Evolutionary conservation across 2,113 vertebrate genomes (phyloP).

Genomic region (Gymnorhina tibicen): DNA sequence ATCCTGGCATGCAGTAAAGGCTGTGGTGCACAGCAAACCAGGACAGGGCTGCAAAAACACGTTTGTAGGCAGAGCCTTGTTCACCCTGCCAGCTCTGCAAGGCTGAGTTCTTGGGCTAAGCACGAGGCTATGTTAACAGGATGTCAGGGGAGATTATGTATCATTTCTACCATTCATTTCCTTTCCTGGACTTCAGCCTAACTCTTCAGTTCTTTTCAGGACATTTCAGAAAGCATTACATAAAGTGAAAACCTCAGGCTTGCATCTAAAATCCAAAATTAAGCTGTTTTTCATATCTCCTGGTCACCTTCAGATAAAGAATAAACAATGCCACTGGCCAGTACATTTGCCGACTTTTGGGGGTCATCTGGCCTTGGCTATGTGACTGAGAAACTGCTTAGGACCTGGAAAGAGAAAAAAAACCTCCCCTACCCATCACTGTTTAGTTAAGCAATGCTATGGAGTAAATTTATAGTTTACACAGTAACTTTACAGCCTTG

Average conservation of each 20-base stretch:
- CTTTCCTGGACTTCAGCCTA: conserved; percentile 60
- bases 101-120: conserved; percentile 10
- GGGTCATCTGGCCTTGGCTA: not conserved
- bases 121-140: not conserved
- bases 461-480: not conserved
- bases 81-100: not conserved
- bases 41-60: not conserved
- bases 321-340: not conserved
- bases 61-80: not conserved
- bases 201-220: conserved; percentile 61
- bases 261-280: conserved; percentile 31
- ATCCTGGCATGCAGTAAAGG: not conserved
- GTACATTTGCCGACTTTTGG: not conserved
- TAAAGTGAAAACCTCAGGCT: conserved; percentile 51
- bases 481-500: not conserved
- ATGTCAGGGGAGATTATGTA: conserved; percentile 56
- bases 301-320: conserved; percentile 16
- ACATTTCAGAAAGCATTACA: conserved; percentile 58
- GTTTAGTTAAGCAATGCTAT: not conserved
- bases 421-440: not conserved
- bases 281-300: conserved; percentile 9
- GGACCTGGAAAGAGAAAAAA: not conserved
- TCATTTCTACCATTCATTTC: conserved; percentile 57
- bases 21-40: not conserved
- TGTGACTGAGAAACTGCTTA: not conserved